phyloP scores from a whole-genome alignment of 2,113 vertebrate species.

The Corythornis cristatus region DNA sequence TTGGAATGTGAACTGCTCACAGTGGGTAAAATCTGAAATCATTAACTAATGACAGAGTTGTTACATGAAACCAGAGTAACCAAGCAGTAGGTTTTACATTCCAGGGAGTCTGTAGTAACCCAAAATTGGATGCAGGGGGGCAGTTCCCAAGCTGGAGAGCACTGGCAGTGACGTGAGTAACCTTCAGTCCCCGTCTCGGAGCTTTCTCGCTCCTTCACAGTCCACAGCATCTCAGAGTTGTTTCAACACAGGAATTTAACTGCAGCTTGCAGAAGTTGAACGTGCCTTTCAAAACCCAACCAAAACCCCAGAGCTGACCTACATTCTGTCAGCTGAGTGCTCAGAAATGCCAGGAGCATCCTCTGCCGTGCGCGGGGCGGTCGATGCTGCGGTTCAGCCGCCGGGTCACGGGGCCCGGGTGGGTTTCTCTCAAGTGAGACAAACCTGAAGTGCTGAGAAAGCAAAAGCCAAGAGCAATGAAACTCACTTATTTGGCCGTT shows the following conservation, averaged over 20 bases:
- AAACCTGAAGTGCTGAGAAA: not conserved
- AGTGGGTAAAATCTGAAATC: constrained; percentile 60
- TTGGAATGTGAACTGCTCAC: constrained; percentile 13
- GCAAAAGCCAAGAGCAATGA: not conserved
- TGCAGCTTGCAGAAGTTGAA: not conserved
- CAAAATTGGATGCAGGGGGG: constrained; percentile 12
- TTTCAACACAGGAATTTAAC: not conserved
- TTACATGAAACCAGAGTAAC: constrained; percentile 52
- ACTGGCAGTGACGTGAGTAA: not conserved
- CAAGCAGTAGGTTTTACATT: constrained; percentile 32
- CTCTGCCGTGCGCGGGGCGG: not conserved
- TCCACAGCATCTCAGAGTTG: not conserved
- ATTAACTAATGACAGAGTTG: constrained; percentile 56
- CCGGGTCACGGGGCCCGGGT: rapidly evolving
- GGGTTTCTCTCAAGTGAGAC: not conserved
- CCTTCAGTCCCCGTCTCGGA: not conserved
- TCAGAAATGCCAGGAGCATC: constrained; percentile 31
- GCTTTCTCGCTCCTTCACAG: not conserved
- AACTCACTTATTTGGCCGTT: not conserved
- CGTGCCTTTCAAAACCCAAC: not conserved
- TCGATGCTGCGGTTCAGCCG: not conserved
- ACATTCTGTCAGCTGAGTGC: constrained; percentile 20
- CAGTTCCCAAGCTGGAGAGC: not conserved
- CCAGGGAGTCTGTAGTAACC: constrained; percentile 6
- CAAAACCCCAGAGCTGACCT: not conserved